Evolutionary conservation across 2,888 invertebrate species (phyloP).

Genomic region (Epistrophe eligans): DNA sequence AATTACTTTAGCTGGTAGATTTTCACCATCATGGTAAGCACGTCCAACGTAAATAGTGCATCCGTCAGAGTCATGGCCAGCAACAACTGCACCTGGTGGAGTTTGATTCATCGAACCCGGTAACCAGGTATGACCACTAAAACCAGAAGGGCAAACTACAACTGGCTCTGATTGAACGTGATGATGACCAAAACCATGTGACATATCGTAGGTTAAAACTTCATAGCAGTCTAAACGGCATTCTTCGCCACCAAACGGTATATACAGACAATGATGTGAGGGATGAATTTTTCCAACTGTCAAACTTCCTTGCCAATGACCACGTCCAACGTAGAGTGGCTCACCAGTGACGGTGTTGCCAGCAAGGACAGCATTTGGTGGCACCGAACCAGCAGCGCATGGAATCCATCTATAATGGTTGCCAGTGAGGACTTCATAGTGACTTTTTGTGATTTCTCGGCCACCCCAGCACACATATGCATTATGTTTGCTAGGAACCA

Average conservation of each 20-base stretch:
- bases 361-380: slow-evolving; percentile 81
- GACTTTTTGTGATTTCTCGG: slow-evolving; percentile 83
- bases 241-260: slow-evolving; percentile 85
- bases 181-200: slow-evolving; percentile 69
- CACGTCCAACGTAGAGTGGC: slow-evolving; percentile 86
- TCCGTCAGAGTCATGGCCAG: slow-evolving; percentile 82
- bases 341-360: slow-evolving; percentile 85
- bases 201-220: slow-evolving; percentile 80
- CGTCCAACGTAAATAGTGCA: slow-evolving; percentile 82
- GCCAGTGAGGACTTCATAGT: slow-evolving; percentile 85
- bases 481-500: slow-evolving; percentile 84
- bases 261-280: slow-evolving; percentile 84
- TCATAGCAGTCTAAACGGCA: slow-evolving; percentile 83
- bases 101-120: slow-evolving; percentile 81
- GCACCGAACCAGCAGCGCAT: slow-evolving; percentile 82
- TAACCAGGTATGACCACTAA: slow-evolving; percentile 80
- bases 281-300: slow-evolving; percentile 86
- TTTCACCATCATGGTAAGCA: slow-evolving; percentile 86
- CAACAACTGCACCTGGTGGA: slow-evolving; percentile 82
- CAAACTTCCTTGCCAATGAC: slow-evolving; percentile 85
- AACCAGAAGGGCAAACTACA: neutral
- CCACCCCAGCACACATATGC: slow-evolving; percentile 84
- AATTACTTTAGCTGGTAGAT: slow-evolving; percentile 86
- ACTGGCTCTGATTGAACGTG: neutral
- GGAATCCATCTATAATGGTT: slow-evolving; percentile 85